Conservation (phyloP, 2,113 vertebrate species). For the Haliaeetus leucogaster region DNA sequence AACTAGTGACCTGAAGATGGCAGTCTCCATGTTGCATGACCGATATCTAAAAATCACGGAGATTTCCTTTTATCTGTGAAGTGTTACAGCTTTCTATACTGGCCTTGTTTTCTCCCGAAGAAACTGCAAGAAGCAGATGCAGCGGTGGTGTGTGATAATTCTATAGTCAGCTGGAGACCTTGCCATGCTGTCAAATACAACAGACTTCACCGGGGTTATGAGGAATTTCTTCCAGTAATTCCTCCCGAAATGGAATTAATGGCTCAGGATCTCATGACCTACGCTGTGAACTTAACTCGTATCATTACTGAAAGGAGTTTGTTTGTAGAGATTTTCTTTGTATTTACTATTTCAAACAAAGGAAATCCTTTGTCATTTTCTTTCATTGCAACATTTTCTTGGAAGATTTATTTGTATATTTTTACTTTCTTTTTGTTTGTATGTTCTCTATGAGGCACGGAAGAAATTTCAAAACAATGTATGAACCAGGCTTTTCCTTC, state of each 20-base stretch:
- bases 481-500: not conserved
- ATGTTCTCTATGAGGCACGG: not conserved
- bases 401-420: constrained; percentile 37
- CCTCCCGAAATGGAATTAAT: not conserved
- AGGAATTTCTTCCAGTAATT: not conserved
- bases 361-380: constrained; percentile 19
- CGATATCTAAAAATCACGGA: not conserved
- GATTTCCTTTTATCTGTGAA: not conserved
- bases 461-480: not conserved
- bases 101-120: not conserved
- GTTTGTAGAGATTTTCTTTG: constrained; percentile 31
- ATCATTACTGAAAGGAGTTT: not conserved
- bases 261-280: not conserved
- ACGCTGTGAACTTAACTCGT: not conserved
- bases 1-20: not conserved
- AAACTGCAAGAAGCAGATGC: not conserved
- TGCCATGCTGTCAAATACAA: not conserved
- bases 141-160: not conserved
- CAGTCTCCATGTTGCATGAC: not conserved
- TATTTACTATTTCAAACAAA: constrained; percentile 37
- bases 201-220: not conserved
- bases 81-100: not conserved
- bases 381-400: constrained; percentile 10
- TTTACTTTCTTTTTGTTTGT: constrained; percentile 39
- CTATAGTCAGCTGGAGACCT: not conserved